A percentile compares a stretch with the other conserved stretches of the same genome.
Evolutionary conservation across 1,140 invertebrate genomes (phyloP).

Genomic region (Mactra quadrangularis): DNA sequence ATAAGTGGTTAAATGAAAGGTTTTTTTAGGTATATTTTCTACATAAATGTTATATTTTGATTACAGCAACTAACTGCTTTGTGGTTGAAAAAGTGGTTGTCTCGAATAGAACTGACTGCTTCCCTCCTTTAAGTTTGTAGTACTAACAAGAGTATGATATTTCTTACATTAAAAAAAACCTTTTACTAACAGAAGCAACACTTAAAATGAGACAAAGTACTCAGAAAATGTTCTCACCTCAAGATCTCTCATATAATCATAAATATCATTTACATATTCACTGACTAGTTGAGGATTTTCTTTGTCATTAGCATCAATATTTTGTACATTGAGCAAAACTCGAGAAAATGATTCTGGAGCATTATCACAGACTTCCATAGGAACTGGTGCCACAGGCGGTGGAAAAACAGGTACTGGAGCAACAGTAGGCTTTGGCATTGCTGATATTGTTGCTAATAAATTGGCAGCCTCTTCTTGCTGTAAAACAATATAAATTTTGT

Average conservation of each 20-base stretch:
- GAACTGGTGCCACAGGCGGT: conserved; percentile 51
- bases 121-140: too few species aligned
- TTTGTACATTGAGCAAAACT: conserved; percentile 81
- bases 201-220: too few species aligned
- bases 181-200: too few species aligned
- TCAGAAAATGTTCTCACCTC: too few species aligned
- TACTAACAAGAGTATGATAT: too few species aligned
- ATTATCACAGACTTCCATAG: conserved; percentile 79
- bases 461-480: conserved; percentile 49
- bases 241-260: conserved; percentile 89
- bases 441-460: conserved; percentile 36
- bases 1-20: too few species aligned
- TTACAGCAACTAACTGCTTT: too few species aligned
- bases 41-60: too few species aligned
- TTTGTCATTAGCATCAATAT: conserved; percentile 91
- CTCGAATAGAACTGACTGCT: too few species aligned
- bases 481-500: neutral
- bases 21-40: too few species aligned
- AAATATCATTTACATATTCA: conserved; percentile 94
- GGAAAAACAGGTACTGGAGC: conserved; percentile 28
- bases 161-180: too few species aligned
- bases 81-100: too few species aligned
- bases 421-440: conserved; percentile 4
- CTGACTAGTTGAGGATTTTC: conserved; percentile 91
- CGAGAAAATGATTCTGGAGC: conserved; percentile 76